Base-by-base conservation (phyloP, 1,140 invertebrate genomes). In the Triops cancriformis region DNA sequence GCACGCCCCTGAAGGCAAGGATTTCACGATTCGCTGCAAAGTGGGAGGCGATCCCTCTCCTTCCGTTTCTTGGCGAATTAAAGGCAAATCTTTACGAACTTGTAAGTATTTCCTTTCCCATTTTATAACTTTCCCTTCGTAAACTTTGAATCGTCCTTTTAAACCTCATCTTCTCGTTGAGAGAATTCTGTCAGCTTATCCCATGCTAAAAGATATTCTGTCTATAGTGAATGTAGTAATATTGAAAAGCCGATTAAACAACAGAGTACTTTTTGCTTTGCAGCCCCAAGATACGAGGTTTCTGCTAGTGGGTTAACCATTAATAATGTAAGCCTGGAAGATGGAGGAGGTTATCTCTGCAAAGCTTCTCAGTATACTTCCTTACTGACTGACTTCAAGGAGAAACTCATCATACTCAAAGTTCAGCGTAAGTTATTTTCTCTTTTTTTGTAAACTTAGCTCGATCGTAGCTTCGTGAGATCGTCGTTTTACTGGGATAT, bases 311-410 rank as follows among this genome's bases (percentile, higher is more conserved):
- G 86, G 76, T 84, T 89, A 74, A 82, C 83, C 76, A 87, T 88
- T 79, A 83, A 82, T 78, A 87, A 86, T 78, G 85, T 87, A 73
- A 85, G 84, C 27, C 82, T 86, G 75, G 83, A 84, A 72, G 87
- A 89, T 81, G 85, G 83, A 79, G 88, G 88, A 73, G 84, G 84
- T 74, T 89, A 88, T 82, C 84, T 84, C 72, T 89, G 88, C 82
- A 83, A 84, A 74, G 88, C 87, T 72, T 85, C 84, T 79, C 87
- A 88, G 82, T 83, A 87, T 41, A 86, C 86, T 45, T 79, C 82
- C 31, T 83, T 83, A 79, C 83, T 82, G 79, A 86, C 84, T 45
- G 85, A 86, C 28, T 80, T 86, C 80, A 84, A 85, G 80, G 84
- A 86, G 75, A 80, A 83, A 76, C 83, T 82, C 51, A 86, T 88